These are phyloP conservation scores for Gallinago undulata DNA, from an alignment of 2,113 vertebrate genomes.

Conservation along the genomic window DNA sequence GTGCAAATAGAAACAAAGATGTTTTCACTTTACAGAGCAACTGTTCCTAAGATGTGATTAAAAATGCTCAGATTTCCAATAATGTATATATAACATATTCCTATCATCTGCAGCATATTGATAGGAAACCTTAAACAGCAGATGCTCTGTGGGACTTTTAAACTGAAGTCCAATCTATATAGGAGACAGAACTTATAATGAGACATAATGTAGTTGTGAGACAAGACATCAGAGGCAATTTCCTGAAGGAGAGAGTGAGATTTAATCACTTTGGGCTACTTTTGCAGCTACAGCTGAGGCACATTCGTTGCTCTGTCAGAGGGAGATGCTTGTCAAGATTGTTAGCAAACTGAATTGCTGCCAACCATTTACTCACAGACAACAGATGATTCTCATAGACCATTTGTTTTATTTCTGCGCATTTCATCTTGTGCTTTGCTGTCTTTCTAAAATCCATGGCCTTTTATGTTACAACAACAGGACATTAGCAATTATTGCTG, in stretches of 20 bases:
- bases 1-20: neutral
- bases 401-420: slow-evolving; percentile 61
- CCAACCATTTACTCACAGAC: slow-evolving; percentile 41
- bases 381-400: slow-evolving; percentile 46
- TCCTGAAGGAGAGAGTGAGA: slow-evolving; percentile 65
- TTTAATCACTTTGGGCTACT: slow-evolving; percentile 64
- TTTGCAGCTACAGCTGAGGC: slow-evolving; percentile 24
- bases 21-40: neutral
- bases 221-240: slow-evolving; percentile 66
- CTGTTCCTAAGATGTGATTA: neutral
- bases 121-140: slow-evolving; percentile 33
- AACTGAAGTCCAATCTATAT: slow-evolving; percentile 9
- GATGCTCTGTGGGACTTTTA: neutral
- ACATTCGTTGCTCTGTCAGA: neutral
- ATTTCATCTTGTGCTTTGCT: slow-evolving; percentile 46
- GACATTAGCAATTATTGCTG: neutral
- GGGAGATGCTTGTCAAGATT: slow-evolving; percentile 53
- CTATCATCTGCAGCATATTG: slow-evolving; percentile 36
- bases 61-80: neutral
- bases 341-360: slow-evolving; percentile 37
- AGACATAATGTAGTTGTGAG: slow-evolving; percentile 66
- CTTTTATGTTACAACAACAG: slow-evolving; percentile 48
- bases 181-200: slow-evolving; percentile 62
- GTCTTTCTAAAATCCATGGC: slow-evolving; percentile 4
- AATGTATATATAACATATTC: slow-evolving; percentile 39